phyloP scores from a whole-genome alignment of 2,888 invertebrate genomes.

The Theretra japonica region DNA sequence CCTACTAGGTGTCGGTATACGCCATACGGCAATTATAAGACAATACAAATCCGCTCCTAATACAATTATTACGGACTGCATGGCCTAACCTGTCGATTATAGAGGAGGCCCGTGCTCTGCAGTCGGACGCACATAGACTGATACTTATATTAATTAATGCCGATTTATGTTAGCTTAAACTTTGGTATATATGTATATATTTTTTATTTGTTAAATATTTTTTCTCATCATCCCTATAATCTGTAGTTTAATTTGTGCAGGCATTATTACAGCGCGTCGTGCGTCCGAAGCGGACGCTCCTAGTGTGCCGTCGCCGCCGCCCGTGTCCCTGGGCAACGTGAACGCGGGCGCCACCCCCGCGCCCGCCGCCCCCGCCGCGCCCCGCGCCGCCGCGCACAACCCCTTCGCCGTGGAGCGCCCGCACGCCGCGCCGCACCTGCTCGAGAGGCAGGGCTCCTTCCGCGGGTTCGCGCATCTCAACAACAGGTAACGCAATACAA shows the following conservation, averaged over 20 bases:
- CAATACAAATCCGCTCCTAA: no score
- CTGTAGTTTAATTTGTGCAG: constrained; percentile 46
- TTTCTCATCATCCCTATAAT: no score
- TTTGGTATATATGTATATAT: no score
- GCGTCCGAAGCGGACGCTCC: constrained; percentile 69
- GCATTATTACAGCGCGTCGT: constrained; percentile 69
- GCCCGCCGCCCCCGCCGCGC: constrained; percentile 48
- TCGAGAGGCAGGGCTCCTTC: constrained; percentile 98
- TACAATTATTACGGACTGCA: no score
- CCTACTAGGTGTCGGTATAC: no score
- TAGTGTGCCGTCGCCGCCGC: constrained; percentile 35
- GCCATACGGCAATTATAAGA: no score
- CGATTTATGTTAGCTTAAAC: no score
- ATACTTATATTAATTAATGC: no score
- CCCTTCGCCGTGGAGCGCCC: constrained; percentile 98
- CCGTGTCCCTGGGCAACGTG: constrained; percentile 70
- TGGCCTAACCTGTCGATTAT: no score
- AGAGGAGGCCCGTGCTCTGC: no score
- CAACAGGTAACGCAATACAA: constrained; percentile 66
- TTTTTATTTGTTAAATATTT: no score
- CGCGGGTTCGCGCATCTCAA: constrained; percentile 93
- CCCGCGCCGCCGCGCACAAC: constrained; percentile 86
- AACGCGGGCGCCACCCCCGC: constrained; percentile 32
- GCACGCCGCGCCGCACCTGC: constrained; percentile 96
- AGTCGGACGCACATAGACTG: no score